Percentiles rank a stretch among this genome's conserved stretches.
These are phyloP conservation scores for Acyrthosiphon pisum DNA, from an alignment of 1,140 invertebrate species.

Conservation along the genomic window DNA sequence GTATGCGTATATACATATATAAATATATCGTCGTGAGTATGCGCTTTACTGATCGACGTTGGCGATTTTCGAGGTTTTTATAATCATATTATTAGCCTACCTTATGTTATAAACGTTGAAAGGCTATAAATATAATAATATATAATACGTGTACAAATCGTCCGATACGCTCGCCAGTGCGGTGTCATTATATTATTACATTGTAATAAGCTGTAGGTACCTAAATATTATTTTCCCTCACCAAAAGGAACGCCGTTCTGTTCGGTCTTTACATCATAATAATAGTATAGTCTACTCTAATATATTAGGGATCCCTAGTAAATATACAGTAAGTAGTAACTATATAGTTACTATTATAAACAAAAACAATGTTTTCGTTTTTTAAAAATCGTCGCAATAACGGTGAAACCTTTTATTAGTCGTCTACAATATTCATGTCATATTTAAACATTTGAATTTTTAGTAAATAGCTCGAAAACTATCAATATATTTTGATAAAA, in stretches of 20 bases:
- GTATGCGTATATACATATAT: not conserved
- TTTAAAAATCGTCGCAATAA: not conserved
- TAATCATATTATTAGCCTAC: not conserved
- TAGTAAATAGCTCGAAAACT: too few relatives aligned
- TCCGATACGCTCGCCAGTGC: too few relatives aligned
- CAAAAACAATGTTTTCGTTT: not conserved
- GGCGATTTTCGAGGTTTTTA: slow-evolving; percentile 18
- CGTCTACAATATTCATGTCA: not conserved
- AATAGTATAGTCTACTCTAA: too few relatives aligned
- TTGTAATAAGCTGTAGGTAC: not conserved
- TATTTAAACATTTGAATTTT: not conserved
- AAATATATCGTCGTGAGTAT: not conserved
- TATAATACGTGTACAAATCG: not conserved
- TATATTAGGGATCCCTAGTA: too few relatives aligned
- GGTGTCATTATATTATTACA: not conserved
- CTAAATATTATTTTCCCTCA: too few relatives aligned
- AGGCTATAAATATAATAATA: not conserved
- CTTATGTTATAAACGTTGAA: not conserved
- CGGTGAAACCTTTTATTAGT: not conserved
- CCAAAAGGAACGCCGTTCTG: too few relatives aligned
- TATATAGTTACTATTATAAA: too few relatives aligned
- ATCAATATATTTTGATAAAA: too few relatives aligned
- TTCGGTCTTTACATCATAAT: not conserved
- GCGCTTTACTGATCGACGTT: not conserved
- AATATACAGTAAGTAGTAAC: not conserved